Conservation (phyloP, 2,113 vertebrate genomes). For the Cryptoleucopteryx plumbea region DNA sequence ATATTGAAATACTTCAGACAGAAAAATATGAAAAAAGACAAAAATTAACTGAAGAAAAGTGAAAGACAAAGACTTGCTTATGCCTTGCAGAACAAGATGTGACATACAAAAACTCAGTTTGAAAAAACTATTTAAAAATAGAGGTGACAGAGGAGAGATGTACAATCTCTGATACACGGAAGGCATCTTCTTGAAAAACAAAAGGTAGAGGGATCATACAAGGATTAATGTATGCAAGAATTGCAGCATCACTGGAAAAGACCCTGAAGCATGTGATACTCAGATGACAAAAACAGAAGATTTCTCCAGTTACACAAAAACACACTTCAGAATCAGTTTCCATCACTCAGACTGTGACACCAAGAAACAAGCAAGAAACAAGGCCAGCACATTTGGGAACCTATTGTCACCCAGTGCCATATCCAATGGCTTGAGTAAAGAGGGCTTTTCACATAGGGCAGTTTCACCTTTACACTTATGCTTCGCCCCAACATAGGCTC, state of each 20-base stretch:
- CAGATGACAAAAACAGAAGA: background rate
- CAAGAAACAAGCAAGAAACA: background rate
- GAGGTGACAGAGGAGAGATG: background rate
- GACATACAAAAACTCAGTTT: background rate
- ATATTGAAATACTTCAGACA: background rate
- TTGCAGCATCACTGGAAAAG: background rate
- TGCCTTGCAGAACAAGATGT: background rate
- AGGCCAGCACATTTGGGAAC: background rate
- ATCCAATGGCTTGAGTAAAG: background rate
- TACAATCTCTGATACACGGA: background rate
- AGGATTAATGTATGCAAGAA: background rate
- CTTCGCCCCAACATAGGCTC: rapidly evolving
- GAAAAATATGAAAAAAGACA: background rate
- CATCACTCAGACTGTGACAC: background rate
- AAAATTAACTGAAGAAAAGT: background rate
- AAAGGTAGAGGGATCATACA: background rate
- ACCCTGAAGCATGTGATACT: background rate
- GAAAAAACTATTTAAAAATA: background rate
- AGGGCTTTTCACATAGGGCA: rapidly evolving
- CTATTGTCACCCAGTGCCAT: rapidly evolving
- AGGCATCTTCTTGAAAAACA: background rate
- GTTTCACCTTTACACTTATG: background rate
- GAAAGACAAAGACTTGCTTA: background rate
- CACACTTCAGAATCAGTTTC: background rate
- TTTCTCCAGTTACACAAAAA: background rate